Conservation (phyloP, 2,113 vertebrate species). For the Ctenodactylus gundi region DNA sequence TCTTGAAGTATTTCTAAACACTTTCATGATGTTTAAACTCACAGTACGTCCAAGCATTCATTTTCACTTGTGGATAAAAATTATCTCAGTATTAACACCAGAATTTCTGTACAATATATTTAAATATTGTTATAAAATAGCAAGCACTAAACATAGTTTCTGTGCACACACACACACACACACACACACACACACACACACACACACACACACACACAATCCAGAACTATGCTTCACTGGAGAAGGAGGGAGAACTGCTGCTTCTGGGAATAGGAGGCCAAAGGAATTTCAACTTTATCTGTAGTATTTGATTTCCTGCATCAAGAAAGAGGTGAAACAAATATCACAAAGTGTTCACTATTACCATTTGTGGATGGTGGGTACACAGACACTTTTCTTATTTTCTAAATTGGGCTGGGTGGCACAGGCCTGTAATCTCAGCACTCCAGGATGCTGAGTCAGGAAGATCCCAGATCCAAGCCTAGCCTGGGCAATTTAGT, state of each 20-base stretch:
- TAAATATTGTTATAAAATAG: background rate
- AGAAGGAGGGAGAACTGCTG: background rate
- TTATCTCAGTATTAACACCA: slow-evolving; percentile 3
- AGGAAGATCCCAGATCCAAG: no score
- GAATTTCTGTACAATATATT: background rate
- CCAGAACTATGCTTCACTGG: background rate
- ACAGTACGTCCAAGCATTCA: slow-evolving; percentile 1
- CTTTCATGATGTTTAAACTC: slow-evolving; percentile 31
- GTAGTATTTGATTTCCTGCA: background rate
- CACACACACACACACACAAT: no score
- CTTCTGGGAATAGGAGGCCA: background rate
- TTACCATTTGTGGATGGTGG: background rate
- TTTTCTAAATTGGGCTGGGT: no score
- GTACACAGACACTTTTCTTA: background rate
- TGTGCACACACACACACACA: no score
- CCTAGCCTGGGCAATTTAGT: no score
- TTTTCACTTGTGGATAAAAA: background rate
- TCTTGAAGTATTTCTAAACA: background rate
- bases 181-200: no score
- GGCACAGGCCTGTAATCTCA: no score
- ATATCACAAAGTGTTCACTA: background rate
- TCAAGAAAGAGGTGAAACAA: background rate
- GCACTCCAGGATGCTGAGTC: no score
- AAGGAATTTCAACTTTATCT: background rate
- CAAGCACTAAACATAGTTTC: background rate